Evolutionary conservation across 2,113 vertebrate species (phyloP), one percentile per base, ranked within the genome.

Genomic region (Axis porcinus): DNA sequence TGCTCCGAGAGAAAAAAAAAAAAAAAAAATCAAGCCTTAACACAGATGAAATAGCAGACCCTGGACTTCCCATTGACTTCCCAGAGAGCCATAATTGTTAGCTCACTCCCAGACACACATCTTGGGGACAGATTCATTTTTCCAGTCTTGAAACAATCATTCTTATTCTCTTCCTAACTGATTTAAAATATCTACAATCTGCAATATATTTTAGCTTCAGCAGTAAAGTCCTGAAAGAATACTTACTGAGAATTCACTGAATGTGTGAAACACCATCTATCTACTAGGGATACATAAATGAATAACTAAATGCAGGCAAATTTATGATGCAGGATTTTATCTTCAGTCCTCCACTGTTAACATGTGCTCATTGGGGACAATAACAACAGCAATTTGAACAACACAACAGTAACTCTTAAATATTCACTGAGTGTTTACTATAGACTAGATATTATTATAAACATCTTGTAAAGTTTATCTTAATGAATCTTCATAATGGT

Each of bases 281-380:
- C 7, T 67, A 27, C 45, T 70, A 57, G 6, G 1, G 25, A 43
- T 55, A 13, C 9, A 55, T 40, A 70, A 11, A 58, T 5, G 2
- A 45, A 50, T 15, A 91, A 86, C 25, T 64, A 64, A 85, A 85
- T 10, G 33, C 2, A 67, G 16, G 23, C 1, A 36, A 83, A 64
- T 33, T 12, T 30, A 50, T 2, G 16, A 17, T 4, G 30, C 2
- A 36, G 0, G 1, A 1, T 25, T n/a, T 74, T 30, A 33, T 33
- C 4, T 79, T 12, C 12, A 76, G 8, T 52, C 7, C 7, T 36
- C 21, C 5, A 13, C 2, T 33, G 6, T 19, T 78, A 55, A 23
- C 21, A n/a, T 9, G 10, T 8, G 30, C 12, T 17, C 50, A 21
- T 3, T 57, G 15, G 19, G 7, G 23, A 67, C 30, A 45, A 36